Evolutionary conservation across 2,888 invertebrate genomes (phyloP).

Genomic region (Melanostoma scalare): DNA sequence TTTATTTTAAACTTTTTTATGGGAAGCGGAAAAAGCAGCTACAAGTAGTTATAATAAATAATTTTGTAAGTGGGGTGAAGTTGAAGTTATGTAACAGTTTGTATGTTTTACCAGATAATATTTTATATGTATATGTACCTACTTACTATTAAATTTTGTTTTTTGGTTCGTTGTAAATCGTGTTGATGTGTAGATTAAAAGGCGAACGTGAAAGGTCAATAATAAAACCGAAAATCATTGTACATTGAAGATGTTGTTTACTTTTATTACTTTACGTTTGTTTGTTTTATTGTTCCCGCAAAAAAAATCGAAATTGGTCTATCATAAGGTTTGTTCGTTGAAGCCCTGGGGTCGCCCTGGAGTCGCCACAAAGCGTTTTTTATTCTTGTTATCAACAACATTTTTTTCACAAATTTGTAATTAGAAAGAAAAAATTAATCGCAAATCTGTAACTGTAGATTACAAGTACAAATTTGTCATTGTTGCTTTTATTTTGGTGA

Average conservation of each 20-base stretch:
- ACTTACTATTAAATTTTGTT: slow-evolving; percentile 27
- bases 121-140: slow-evolving; percentile 31
- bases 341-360: too few species aligned
- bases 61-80: neutral
- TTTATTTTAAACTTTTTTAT: neutral
- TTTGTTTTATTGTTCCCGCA: too few species aligned
- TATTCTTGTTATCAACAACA: too few species aligned
- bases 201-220: slow-evolving; percentile 60
- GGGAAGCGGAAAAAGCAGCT: slow-evolving; percentile 16
- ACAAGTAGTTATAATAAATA: neutral
- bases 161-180: slow-evolving; percentile 49
- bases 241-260: slow-evolving; percentile 42
- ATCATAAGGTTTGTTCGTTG: too few species aligned
- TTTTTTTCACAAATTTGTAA: too few species aligned
- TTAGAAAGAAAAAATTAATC: too few species aligned
- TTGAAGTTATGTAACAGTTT: slow-evolving; percentile 31
- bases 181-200: slow-evolving; percentile 57
- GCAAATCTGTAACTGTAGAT: too few species aligned
- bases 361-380: too few species aligned
- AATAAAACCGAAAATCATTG: slow-evolving; percentile 61
- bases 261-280: neutral
- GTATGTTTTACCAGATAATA: slow-evolving; percentile 17
- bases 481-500: too few species aligned
- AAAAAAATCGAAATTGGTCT: neutral
- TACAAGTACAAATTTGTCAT: too few species aligned